These are phyloP conservation scores for Siniperca knerii DNA, from an alignment of 2,113 vertebrate species.

Conservation along the genomic window DNA sequence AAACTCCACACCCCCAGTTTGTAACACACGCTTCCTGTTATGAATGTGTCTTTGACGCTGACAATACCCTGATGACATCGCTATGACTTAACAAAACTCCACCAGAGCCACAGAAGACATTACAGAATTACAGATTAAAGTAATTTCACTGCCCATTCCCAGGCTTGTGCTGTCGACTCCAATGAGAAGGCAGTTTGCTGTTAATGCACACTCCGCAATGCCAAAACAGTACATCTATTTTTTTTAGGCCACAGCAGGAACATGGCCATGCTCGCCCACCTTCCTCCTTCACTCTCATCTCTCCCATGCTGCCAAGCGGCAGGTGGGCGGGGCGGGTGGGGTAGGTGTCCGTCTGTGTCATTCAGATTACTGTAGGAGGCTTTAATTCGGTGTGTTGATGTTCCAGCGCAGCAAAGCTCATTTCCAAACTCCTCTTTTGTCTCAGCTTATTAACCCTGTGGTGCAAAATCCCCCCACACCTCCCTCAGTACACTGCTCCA, in stretches of 20 bases:
- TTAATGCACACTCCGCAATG: not conserved
- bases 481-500: not conserved
- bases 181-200: not conserved
- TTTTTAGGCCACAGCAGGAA: not conserved
- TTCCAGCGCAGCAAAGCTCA: slow-evolving; percentile 60
- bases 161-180: not conserved
- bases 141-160: not conserved
- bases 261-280: not conserved
- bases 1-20: no score
- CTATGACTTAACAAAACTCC: not conserved
- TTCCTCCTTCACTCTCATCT: slow-evolving; percentile 12
- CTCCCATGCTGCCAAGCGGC: slow-evolving; percentile 54
- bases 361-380: slow-evolving; percentile 57
- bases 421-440: slow-evolving; percentile 66
- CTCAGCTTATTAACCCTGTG: slow-evolving; percentile 73
- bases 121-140: not conserved
- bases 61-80: not conserved
- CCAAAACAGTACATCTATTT: not conserved
- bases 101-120: not conserved
- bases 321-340: slow-evolving; percentile 29
- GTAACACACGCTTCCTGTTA: no score
- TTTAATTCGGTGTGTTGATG: slow-evolving; percentile 67
- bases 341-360: slow-evolving; percentile 54
- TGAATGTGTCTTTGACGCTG: no score
- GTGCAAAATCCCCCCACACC: slow-evolving; percentile 10